Evolutionary conservation across 1,140 invertebrate species (phyloP).

Genomic region (Leptonema lineaticorne): DNA sequence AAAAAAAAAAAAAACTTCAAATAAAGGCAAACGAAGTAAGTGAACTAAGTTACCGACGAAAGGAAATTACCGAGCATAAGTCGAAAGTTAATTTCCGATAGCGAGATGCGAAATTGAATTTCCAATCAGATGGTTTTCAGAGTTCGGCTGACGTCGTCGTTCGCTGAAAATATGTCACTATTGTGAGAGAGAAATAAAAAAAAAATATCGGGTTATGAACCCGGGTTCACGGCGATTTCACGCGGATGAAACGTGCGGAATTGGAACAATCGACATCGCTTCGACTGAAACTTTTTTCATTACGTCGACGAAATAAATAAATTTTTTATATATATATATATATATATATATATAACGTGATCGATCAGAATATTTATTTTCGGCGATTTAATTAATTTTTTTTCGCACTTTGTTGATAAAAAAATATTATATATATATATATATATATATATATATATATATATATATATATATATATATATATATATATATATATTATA

Average conservation of each 20-base stretch:
- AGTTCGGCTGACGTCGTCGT: not conserved
- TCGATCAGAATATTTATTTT: no score
- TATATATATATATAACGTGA: no score
- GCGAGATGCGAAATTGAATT: slow-evolving; percentile 31
- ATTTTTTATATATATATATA: no score
- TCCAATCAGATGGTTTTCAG: slow-evolving; percentile 15
- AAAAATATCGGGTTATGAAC: no score
- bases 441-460: not conserved
- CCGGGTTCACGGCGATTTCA: no score
- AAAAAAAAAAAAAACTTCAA: no score
- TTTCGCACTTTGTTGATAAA: not conserved
- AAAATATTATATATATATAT: not conserved
- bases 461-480: not conserved
- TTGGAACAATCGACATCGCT: no score
- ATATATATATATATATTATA: not conserved
- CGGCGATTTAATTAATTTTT: no score
- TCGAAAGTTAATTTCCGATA: slow-evolving; percentile 37
- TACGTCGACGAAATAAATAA: no score
- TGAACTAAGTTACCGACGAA: slow-evolving; percentile 17
- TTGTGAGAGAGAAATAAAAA: not conserved
- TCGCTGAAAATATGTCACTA: slow-evolving; percentile 12
- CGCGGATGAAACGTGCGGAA: no score
- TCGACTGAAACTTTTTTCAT: slow-evolving; percentile 22
- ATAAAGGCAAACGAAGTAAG: slow-evolving; percentile 13
- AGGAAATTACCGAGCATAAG: slow-evolving; percentile 34